These are phyloP conservation scores for Polydrusus cervinus DNA, from an alignment of 2,888 invertebrate genomes.

Conservation along the genomic window DNA sequence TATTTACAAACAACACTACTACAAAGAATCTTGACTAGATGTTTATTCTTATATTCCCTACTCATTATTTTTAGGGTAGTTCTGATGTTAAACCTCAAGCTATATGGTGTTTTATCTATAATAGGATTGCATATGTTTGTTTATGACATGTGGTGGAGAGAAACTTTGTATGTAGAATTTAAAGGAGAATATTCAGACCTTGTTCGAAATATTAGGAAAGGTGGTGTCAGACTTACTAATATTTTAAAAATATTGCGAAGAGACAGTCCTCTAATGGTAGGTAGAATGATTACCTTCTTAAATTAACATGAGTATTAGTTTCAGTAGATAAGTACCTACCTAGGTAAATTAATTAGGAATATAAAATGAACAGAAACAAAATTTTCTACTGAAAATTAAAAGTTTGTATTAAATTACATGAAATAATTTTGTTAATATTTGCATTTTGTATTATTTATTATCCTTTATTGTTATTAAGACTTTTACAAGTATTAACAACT, in stretches of 20 bases:
- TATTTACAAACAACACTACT: too few relatives aligned
- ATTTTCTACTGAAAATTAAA: too few relatives aligned
- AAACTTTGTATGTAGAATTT: conserved; percentile 55
- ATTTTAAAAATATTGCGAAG: conserved; percentile 64
- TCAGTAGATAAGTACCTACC: neutral
- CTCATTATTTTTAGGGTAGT: conserved; percentile 64
- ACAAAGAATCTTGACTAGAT: too few relatives aligned
- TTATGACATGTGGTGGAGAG: conserved; percentile 64
- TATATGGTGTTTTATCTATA: conserved; percentile 70
- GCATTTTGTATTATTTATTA: too few relatives aligned
- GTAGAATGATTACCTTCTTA: neutral
- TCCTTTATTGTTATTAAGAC: too few relatives aligned
- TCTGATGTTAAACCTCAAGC: conserved; percentile 67
- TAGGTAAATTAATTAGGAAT: too few relatives aligned
- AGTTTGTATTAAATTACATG: too few relatives aligned
- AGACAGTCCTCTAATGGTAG: conserved; percentile 69
- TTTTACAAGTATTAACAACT: too few relatives aligned
- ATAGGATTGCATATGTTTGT: conserved; percentile 63
- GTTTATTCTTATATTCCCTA: too few relatives aligned
- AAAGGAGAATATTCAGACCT: conserved; percentile 58
- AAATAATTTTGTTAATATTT: too few relatives aligned
- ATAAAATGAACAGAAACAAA: too few relatives aligned
- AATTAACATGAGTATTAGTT: too few relatives aligned
- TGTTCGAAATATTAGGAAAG: conserved; percentile 58
- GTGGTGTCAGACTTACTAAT: conserved; percentile 56